Percentiles rank a stretch among this genome's conserved stretches.
Conservation (phyloP, 2,797 vertebrate species). For the Capromys pilorides region DNA sequence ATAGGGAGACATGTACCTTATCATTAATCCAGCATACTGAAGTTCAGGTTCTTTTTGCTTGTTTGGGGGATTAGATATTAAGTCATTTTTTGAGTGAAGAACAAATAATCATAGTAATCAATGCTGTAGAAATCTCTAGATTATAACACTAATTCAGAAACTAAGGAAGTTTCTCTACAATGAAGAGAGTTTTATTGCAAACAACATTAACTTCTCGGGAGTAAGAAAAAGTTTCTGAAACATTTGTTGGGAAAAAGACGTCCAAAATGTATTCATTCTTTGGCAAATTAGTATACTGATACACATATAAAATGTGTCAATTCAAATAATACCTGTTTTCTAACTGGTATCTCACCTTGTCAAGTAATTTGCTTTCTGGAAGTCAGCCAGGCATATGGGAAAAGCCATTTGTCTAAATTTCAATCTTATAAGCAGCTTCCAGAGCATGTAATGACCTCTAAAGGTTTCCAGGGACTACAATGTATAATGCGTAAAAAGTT, state of each 20-base stretch:
- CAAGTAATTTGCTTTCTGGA: slow-evolving; percentile 43
- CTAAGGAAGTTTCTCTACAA: fast-evolving
- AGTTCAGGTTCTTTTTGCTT: neutral
- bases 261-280: neutral
- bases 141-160: neutral
- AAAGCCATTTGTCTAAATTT: slow-evolving; percentile 57
- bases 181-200: neutral
- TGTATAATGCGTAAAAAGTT: neutral
- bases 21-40: neutral
- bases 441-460: slow-evolving; percentile 9
- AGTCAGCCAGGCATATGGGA: neutral
- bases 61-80: neutral
- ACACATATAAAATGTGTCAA: neutral
- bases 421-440: neutral
- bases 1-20: neutral
- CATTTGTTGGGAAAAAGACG: neutral
- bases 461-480: neutral
- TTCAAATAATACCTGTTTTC: neutral
- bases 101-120: neutral
- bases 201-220: neutral
- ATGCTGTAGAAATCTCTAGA: neutral
- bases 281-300: neutral
- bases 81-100: neutral
- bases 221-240: neutral
- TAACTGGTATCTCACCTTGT: neutral